Percentiles rank a stretch among this genome's conserved stretches.
These are phyloP conservation scores for Buceros bicornis DNA, from an alignment of 2,797 vertebrate genomes.

Conservation along the genomic window DNA sequence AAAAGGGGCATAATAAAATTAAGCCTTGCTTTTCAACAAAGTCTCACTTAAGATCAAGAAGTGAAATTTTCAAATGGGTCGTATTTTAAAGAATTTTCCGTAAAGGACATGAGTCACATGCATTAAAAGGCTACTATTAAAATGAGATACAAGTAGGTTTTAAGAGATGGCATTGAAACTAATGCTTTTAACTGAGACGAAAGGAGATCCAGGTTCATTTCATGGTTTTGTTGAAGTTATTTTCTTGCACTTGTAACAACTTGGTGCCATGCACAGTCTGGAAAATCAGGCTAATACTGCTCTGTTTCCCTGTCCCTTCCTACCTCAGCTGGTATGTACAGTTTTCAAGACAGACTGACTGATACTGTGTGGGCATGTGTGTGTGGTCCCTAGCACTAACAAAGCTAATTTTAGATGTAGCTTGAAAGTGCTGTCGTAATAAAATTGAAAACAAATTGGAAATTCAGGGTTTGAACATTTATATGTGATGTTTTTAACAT, in stretches of 20 bases:
- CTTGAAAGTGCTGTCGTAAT: not conserved
- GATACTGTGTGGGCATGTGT: not conserved
- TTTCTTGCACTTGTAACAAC: not conserved
- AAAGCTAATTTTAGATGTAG: constrained; percentile 13
- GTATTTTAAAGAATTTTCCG: not conserved
- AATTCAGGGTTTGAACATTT: not conserved
- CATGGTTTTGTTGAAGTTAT: not conserved
- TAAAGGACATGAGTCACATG: not conserved
- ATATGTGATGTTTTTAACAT: not conserved
- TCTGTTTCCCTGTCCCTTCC: not conserved
- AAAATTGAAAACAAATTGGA: not conserved
- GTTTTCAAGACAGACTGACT: not conserved
- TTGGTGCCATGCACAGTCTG: not conserved
- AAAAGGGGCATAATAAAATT: not conserved
- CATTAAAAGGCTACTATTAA: not conserved
- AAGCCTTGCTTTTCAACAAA: not conserved
- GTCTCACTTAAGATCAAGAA: not conserved
- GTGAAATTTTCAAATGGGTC: not conserved
- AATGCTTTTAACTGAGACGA: not conserved
- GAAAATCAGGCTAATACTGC: not conserved
- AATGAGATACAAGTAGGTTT: not conserved
- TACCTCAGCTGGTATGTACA: not conserved
- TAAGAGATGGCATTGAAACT: not conserved
- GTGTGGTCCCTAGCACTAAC: constrained; percentile 28
- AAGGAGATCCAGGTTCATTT: not conserved